These are phyloP conservation scores for Lontra canadensis DNA, from an alignment of 2,113 vertebrate species.

Conservation along the genomic window DNA sequence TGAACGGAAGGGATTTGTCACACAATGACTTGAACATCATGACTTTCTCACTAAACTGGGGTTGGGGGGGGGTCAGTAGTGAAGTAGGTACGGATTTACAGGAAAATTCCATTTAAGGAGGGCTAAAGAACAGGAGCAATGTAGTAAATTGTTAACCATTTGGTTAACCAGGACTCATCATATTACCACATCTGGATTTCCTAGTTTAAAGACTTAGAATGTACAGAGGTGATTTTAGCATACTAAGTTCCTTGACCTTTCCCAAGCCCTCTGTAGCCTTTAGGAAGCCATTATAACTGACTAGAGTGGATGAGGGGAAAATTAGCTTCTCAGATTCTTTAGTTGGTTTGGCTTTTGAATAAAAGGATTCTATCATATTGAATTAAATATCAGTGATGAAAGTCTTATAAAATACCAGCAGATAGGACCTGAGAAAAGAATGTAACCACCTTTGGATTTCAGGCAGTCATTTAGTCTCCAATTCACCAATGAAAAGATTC, in stretches of 20 bases:
- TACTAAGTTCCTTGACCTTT: slow-evolving; percentile 58
- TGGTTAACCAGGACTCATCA: slow-evolving; percentile 41
- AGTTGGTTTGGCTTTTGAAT: slow-evolving; percentile 29
- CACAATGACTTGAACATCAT: slow-evolving; percentile 26
- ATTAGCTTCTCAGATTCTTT: slow-evolving; percentile 19
- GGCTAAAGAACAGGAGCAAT: background rate
- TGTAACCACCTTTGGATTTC: background rate
- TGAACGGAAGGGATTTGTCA: slow-evolving; percentile 62
- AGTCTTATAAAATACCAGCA: background rate
- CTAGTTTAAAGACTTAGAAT: slow-evolving; percentile 41
- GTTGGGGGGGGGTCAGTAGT: too few relatives aligned
- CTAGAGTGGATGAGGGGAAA: background rate
- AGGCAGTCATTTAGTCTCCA: background rate
- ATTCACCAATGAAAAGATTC: background rate
- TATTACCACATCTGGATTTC: slow-evolving; percentile 33
- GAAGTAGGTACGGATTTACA: background rate
- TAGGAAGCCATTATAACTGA: slow-evolving; percentile 41
- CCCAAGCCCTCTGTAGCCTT: slow-evolving; percentile 47
- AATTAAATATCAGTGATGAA: background rate
- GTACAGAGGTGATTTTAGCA: background rate
- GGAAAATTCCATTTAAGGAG: slow-evolving; percentile 21
- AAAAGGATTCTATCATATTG: background rate
- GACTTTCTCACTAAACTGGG: slow-evolving; percentile 45
- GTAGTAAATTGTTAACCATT: slow-evolving; percentile 58
- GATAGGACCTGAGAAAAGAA: background rate